Conservation (phyloP, 2,797 vertebrate species). For the Pseudochaenichthys georgianus region DNA sequence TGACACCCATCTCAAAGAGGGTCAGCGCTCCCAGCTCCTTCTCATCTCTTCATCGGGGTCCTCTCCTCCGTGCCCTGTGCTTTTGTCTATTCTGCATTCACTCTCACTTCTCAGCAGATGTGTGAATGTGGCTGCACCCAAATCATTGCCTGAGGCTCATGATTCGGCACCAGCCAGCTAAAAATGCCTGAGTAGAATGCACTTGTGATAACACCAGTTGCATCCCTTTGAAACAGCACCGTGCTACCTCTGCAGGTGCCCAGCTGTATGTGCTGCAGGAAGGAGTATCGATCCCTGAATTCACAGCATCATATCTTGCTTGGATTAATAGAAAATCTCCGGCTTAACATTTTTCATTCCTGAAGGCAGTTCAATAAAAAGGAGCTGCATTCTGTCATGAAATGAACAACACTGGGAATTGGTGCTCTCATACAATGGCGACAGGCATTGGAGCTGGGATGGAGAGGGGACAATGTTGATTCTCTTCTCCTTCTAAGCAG, state of each 20-base stretch:
- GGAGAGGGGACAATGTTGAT: slow-evolving; percentile 45
- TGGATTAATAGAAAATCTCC: slow-evolving; percentile 50
- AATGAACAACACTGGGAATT: slow-evolving; percentile 63
- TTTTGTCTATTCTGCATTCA: slow-evolving; percentile 14
- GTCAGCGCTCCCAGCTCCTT: slow-evolving; percentile 33
- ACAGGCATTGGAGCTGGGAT: slow-evolving; percentile 32
- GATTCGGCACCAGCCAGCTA: not conserved
- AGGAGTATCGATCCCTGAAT: slow-evolving; percentile 51
- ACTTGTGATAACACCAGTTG: slow-evolving; percentile 13
- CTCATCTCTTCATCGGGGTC: slow-evolving; percentile 19
- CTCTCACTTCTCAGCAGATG: slow-evolving; percentile 5
- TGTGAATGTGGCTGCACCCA: not conserved
- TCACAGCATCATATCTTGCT: slow-evolving; percentile 47
- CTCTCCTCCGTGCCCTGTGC: not conserved
- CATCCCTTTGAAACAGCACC: not conserved
- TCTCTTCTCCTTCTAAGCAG: slow-evolving; percentile 46
- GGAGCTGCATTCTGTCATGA: slow-evolving; percentile 37
- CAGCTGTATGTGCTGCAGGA: slow-evolving; percentile 3
- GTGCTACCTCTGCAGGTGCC: slow-evolving; percentile 22
- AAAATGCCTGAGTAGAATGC: not conserved
- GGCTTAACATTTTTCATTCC: slow-evolving; percentile 37
- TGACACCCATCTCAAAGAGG: slow-evolving; percentile 70
- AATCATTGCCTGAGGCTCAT: slow-evolving; percentile 22
- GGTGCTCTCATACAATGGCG: slow-evolving; percentile 31
- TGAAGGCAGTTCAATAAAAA: slow-evolving; percentile 52